Conservation (phyloP, 2,797 vertebrate genomes). For the Parambassis ranga region DNA sequence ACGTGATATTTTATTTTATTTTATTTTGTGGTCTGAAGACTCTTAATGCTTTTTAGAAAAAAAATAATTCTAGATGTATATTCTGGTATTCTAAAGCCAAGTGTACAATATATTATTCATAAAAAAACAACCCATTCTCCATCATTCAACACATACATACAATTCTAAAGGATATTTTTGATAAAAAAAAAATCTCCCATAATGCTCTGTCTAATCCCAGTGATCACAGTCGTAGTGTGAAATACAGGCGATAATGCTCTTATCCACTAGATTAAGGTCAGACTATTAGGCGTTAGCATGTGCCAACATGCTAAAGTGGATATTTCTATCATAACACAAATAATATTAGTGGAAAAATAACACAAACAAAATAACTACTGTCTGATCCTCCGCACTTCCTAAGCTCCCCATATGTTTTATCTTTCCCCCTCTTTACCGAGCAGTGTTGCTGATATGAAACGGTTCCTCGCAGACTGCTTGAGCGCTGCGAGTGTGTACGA, state of each 20-base stretch:
- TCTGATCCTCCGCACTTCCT: slow-evolving; percentile 10
- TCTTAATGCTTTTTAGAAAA: no score
- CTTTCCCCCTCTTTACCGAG: neutral
- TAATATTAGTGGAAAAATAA: slow-evolving; percentile 2
- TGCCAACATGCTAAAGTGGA: slow-evolving; percentile 24
- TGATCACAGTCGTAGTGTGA: slow-evolving; percentile 51
- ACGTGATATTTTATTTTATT: no score
- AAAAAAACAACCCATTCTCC: no score
- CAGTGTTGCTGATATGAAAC: slow-evolving; percentile 7
- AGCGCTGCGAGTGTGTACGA: slow-evolving; percentile 20
- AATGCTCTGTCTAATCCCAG: slow-evolving; percentile 47
- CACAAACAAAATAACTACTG: neutral
- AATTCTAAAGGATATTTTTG: slow-evolving; percentile 39
- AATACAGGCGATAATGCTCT: slow-evolving; percentile 52
- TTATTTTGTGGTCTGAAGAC: no score
- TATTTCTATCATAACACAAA: slow-evolving; percentile 18
- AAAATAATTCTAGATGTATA: no score
- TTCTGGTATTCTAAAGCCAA: neutral
- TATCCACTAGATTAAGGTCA: slow-evolving; percentile 64
- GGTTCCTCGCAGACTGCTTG: slow-evolving; percentile 31
- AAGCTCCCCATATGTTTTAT: slow-evolving; percentile 9
- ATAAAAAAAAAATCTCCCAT: slow-evolving; percentile 19
- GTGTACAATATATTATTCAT: slow-evolving; percentile 4
- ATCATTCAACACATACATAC: neutral
- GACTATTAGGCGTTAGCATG: slow-evolving; percentile 20